These are phyloP conservation scores for Chionomys nivalis DNA, from an alignment of 2,113 vertebrate species.

Conservation along the genomic window DNA sequence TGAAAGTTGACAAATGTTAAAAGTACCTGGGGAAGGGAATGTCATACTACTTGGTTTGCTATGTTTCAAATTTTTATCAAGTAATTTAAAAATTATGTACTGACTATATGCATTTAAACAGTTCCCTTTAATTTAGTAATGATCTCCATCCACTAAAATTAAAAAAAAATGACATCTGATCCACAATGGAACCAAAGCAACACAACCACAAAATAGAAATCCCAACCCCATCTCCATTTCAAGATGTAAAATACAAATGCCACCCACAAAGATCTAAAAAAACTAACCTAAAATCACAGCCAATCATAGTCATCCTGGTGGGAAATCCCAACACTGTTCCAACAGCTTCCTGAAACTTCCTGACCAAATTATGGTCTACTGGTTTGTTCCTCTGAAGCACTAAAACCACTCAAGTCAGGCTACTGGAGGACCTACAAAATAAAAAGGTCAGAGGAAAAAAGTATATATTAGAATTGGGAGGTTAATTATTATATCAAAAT, in stretches of 20 bases:
- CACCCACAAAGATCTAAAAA: conserved; percentile 63
- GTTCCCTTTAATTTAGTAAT: conserved; percentile 53
- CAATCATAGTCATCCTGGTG: conserved; percentile 83
- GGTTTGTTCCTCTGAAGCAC: conserved; percentile 74
- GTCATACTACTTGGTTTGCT: conserved; percentile 12
- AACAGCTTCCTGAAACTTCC: conserved; percentile 73
- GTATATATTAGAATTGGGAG: conserved; percentile 58
- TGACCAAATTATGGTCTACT: conserved; percentile 73
- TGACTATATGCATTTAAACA: conserved; percentile 43
- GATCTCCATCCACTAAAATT: conserved; percentile 1
- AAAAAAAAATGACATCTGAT: conserved; percentile 4
- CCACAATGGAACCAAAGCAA: conserved; percentile 57
- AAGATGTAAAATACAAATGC: conserved; percentile 63
- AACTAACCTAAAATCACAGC: conserved; percentile 84
- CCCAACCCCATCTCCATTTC: conserved; percentile 25
- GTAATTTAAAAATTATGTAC: conserved; percentile 25
- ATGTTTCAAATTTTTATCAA: background rate
- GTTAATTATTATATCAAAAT: conserved; percentile 54
- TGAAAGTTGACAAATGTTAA: conserved; percentile 43
- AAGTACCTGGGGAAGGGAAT: background rate
- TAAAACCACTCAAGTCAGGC: conserved; percentile 74
- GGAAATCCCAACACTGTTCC: conserved; percentile 78
- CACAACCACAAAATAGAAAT: conserved; percentile 62
- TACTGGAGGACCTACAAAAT: conserved; percentile 78
- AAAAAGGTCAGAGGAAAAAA: background rate